phyloP scores from a whole-genome alignment of 2,113 vertebrate species.

The Promerops cafer region DNA sequence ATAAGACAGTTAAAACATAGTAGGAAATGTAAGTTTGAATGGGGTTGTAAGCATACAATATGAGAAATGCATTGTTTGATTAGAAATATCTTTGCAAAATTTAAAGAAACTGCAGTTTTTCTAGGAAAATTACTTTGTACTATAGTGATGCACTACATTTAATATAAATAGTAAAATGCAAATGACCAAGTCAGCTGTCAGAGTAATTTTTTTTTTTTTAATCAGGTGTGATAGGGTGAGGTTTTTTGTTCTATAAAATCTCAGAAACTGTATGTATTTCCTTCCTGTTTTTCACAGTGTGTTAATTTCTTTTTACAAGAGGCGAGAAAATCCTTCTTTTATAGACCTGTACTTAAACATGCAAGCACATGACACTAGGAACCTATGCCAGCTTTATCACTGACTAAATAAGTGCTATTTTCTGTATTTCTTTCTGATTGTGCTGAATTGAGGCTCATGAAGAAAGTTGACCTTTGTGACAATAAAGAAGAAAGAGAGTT shows the following conservation, averaged over 20 bases:
- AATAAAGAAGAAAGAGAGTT: background rate
- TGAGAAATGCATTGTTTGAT: background rate
- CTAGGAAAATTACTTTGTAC: constrained; percentile 14
- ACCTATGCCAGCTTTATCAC: background rate
- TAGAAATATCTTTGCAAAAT: constrained; percentile 2
- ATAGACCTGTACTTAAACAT: background rate
- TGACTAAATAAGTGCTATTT: background rate
- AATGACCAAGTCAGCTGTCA: constrained; percentile 5
- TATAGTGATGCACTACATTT: constrained; percentile 3
- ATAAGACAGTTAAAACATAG: background rate
- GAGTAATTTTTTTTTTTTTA: background rate
- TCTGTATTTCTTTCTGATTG: background rate
- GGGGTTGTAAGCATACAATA: background rate
- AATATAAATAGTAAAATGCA: background rate
- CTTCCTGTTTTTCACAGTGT: background rate
- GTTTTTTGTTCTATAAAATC: background rate
- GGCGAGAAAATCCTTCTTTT: background rate
- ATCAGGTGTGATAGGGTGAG: background rate
- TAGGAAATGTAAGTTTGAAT: background rate
- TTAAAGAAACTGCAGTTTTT: constrained; percentile 28
- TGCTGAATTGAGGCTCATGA: background rate
- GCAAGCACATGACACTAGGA: background rate
- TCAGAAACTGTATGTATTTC: background rate
- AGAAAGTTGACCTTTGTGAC: background rate
- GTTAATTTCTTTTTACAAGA: background rate